A percentile compares a stretch with the other conserved stretches of the same genome.
These are phyloP conservation scores for Stegostoma tigrinum DNA, from an alignment of 2,113 vertebrate species.

Conservation along the genomic window DNA sequence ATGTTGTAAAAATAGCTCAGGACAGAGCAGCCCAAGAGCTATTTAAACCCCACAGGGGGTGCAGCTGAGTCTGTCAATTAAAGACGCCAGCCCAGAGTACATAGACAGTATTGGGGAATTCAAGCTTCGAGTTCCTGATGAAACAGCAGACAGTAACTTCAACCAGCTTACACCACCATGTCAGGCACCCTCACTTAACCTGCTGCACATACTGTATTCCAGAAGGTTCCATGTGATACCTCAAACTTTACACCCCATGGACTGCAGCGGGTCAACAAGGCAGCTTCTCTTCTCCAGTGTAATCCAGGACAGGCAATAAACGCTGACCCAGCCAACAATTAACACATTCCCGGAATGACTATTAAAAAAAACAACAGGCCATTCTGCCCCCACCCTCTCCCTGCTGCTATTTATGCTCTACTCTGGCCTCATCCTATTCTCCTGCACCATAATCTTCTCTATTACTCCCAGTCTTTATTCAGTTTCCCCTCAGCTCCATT, in stretches of 20 bases:
- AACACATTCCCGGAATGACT: too few relatives aligned
- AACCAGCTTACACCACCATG: not conserved
- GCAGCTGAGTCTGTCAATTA: slow-evolving; percentile 21
- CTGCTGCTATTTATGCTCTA: not conserved
- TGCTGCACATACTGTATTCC: not conserved
- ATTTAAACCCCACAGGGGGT: not conserved
- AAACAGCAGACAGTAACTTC: not conserved
- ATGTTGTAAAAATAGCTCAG: slow-evolving; percentile 14
- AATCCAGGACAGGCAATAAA: too few relatives aligned
- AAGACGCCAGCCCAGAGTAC: not conserved
- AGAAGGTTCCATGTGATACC: not conserved
- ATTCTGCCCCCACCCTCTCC: not conserved
- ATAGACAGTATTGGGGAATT: not conserved
- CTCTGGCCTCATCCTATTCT: not conserved
- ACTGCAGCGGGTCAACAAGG: too few relatives aligned
- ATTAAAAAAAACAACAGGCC: too few relatives aligned
- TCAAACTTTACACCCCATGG: too few relatives aligned
- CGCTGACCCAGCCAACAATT: too few relatives aligned
- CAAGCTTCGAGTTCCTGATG: not conserved
- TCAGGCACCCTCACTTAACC: not conserved
- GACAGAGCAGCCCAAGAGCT: not conserved
- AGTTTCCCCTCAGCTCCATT: not conserved
- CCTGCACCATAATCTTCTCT: not conserved
- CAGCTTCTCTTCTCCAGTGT: too few relatives aligned
- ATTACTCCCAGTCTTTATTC: not conserved